Evolutionary conservation across 1,140 invertebrate species (phyloP), one percentile per base, ranked within the genome.

Genomic region (Aphidius ervi): DNA sequence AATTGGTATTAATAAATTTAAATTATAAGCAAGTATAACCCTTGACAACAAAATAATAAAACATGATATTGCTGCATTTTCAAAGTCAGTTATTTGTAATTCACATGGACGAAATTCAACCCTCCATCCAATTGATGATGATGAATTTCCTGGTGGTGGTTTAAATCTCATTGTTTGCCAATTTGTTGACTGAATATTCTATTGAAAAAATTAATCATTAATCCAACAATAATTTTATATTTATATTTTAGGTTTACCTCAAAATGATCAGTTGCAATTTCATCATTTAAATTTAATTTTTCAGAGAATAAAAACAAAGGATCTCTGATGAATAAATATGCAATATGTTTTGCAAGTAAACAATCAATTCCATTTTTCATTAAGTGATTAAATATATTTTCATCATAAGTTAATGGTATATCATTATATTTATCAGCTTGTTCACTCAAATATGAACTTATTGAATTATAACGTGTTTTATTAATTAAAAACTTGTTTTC

Each of bases 141-240:
- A 31, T 31, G 94, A 96, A 74, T 95, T 89, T 1, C 92, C 89
- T 23, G 94, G 93, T 59, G 97, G 97, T 48, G 96, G 95, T 80
- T 99, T 99, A 79, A 99, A 99, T n/a, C 98, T 84, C 97, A 99
- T 98, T 7, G 97, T 98, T 83, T 99, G 97, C 98, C 98, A 99
- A 82, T 99, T 99, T 5, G 98, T 99, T 1, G 96, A 99, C 78
- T 99, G 98, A 69, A 99, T 98, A 74, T 99, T 99, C 92, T 95
- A 72, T 20, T 82, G 65, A 3, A 58, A 39, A 16, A 48, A 47
- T 39, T 31, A 46, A 16, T 1, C 10, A n/a, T 3, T 31, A 31
- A 3, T 31, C 58, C 57, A 59, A 43, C 42, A 49, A 8, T 43
- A 47, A 54, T 31, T 31, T 31, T 3, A 31, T 31, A 31, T 31